These are phyloP conservation scores for Phengaris alcon DNA, from an alignment of 2,888 invertebrate genomes.

Conservation along the genomic window DNA sequence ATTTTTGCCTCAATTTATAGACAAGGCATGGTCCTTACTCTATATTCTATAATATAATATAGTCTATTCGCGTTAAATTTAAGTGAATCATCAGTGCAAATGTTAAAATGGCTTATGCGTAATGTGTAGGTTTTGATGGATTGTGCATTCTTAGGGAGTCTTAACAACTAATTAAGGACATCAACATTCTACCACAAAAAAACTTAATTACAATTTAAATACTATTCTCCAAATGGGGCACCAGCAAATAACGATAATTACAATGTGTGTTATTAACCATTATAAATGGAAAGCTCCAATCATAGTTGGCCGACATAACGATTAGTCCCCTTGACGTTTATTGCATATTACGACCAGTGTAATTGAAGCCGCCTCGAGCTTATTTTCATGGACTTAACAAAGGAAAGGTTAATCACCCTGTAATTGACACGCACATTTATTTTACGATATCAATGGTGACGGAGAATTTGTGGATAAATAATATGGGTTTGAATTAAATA, in stretches of 20 bases:
- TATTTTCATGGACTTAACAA: neutral
- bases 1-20: no score
- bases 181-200: no score
- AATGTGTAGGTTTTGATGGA: no score
- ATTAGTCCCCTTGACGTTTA: slow-evolving; percentile 26
- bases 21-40: no score
- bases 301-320: slow-evolving; percentile 11
- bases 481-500: neutral
- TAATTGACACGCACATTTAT: slow-evolving; percentile 20
- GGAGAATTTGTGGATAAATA: neutral
- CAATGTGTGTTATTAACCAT: neutral
- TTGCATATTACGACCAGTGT: slow-evolving; percentile 20
- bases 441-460: neutral
- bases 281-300: slow-evolving; percentile 14
- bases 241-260: neutral
- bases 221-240: no score
- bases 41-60: no score
- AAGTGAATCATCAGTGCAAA: no score
- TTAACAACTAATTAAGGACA: no score
- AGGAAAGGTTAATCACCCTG: slow-evolving; percentile 4
- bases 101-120: no score
- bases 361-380: slow-evolving; percentile 8
- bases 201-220: no score
- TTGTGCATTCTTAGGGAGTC: no score
- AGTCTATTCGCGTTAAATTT: no score